A percentile compares a stretch with the other conserved stretches of the same genome.
phyloP scores from a whole-genome alignment of 2,113 vertebrate genomes.

The Artemisiospiza belli region DNA sequence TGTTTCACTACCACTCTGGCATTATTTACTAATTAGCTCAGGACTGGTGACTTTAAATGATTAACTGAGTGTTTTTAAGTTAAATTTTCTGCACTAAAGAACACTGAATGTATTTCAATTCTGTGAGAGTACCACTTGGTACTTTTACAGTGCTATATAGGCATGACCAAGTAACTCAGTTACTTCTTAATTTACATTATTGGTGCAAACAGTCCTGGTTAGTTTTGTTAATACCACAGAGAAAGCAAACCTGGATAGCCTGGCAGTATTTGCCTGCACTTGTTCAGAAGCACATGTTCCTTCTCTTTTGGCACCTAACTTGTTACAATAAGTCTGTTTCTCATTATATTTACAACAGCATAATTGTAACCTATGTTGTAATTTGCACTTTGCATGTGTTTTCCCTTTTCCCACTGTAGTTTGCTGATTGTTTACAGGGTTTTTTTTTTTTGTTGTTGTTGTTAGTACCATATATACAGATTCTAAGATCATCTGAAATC shows the following conservation, averaged over 20 bases:
- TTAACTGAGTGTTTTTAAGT: constrained; percentile 35
- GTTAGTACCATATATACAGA: neutral
- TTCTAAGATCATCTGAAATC: neutral
- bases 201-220: neutral
- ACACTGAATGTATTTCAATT: constrained; percentile 33
- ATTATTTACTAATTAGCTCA: constrained; percentile 51
- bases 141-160: constrained; percentile 19
- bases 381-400: neutral
- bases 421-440: neutral
- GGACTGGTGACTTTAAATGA: constrained; percentile 10
- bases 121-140: neutral
- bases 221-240: neutral
- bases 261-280: neutral
- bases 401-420: neutral
- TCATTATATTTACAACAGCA: neutral
- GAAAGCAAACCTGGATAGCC: neutral
- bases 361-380: neutral
- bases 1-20: constrained; percentile 21
- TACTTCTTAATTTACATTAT: neutral
- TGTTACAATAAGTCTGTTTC: neutral
- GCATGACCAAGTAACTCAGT: constrained; percentile 10
- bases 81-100: constrained; percentile 34
- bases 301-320: neutral
- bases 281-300: neutral
- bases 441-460: neutral